Evolutionary conservation across 2,113 vertebrate genomes (phyloP).

Genomic region (Antigone vipio): DNA sequence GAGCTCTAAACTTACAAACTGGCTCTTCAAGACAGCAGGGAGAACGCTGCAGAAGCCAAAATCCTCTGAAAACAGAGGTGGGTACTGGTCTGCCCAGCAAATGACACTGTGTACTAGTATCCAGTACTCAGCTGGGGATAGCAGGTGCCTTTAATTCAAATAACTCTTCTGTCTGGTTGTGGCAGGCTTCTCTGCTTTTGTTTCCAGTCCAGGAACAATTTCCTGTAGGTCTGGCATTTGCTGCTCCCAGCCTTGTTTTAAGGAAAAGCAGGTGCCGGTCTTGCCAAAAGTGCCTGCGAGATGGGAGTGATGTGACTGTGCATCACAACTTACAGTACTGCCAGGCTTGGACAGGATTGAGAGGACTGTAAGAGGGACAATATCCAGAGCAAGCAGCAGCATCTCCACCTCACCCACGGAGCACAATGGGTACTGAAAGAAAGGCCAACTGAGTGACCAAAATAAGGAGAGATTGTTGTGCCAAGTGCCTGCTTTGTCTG

Average conservation of each 20-base stretch:
- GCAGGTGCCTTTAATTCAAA: background rate
- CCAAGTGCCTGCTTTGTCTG: slow-evolving; percentile 75
- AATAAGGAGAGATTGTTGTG: slow-evolving; percentile 14
- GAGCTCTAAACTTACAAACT: background rate
- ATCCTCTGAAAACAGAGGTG: background rate
- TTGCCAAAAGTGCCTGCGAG: background rate
- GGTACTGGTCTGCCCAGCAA: background rate
- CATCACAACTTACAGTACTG: background rate
- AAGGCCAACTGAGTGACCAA: background rate
- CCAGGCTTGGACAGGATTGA: background rate
- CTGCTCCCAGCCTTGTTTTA: background rate
- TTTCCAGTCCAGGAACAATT: background rate
- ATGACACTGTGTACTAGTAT: background rate
- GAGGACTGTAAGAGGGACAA: background rate
- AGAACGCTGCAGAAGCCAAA: background rate
- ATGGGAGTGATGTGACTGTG: background rate
- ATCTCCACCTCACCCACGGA: background rate
- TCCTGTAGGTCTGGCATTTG: background rate
- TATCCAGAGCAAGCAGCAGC: background rate
- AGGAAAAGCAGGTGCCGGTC: background rate
- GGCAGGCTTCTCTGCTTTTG: background rate
- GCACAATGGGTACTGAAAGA: background rate
- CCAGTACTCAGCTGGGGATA: background rate
- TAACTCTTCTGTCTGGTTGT: background rate
- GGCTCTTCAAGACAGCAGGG: background rate